Conservation (phyloP, 2,113 vertebrate genomes). For the Callipepla squamata region DNA sequence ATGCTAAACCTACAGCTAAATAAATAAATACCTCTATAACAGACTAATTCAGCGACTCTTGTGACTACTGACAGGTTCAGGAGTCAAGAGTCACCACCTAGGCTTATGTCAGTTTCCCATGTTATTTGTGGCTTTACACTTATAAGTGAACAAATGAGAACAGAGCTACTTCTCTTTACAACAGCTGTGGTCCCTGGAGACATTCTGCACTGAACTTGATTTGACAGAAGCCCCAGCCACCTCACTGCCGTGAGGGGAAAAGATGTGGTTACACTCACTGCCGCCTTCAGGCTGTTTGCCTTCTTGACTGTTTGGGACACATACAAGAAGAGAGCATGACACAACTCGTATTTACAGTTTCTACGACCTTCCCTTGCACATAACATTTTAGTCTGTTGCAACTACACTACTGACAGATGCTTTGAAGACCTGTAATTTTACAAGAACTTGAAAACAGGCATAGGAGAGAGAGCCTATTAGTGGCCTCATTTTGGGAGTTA, state of each 20-base stretch:
- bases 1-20: background rate
- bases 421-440: background rate
- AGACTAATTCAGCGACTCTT: background rate
- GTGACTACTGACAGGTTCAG: background rate
- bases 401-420: background rate
- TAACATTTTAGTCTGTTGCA: background rate
- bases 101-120: background rate
- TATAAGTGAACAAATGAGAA: background rate
- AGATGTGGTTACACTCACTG: background rate
- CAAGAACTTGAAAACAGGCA: background rate
- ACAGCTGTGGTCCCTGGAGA: fast-evolving
- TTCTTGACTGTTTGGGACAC: background rate
- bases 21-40: background rate
- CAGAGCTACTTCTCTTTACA: background rate
- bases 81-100: background rate
- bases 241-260: background rate
- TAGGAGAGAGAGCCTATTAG: background rate
- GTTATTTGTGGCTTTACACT: background rate
- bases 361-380: background rate
- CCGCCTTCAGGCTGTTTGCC: background rate
- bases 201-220: background rate
- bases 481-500: background rate
- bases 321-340: background rate
- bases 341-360: background rate
- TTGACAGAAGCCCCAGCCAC: background rate